Percentiles rank a stretch among this genome's conserved stretches.
Conservation (phyloP, 2,888 invertebrate genomes). For the Apamea anceps region DNA sequence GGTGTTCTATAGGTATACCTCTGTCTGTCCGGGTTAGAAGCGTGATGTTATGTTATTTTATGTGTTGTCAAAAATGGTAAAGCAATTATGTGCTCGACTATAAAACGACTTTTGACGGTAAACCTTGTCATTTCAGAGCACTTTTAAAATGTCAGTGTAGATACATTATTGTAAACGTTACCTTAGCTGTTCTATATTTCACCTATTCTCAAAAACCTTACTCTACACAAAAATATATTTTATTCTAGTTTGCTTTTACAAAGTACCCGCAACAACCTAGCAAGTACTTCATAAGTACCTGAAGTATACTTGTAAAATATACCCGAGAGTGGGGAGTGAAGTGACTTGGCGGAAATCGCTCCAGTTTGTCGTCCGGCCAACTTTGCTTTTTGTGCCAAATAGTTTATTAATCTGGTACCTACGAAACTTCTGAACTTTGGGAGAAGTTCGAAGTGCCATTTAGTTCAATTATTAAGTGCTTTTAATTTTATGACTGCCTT, state of each 20-base stretch:
- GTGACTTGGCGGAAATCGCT: slow-evolving; percentile 43
- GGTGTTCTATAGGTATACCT: not conserved
- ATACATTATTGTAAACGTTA: not conserved
- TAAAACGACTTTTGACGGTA: not conserved
- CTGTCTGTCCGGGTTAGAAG: not conserved
- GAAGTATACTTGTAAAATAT: slow-evolving; percentile 54
- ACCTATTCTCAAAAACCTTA: not conserved
- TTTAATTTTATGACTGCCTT: slow-evolving; percentile 53
- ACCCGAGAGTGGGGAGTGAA: slow-evolving; percentile 26
- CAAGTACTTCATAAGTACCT: slow-evolving; percentile 38
- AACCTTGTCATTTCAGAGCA: too few species aligned
- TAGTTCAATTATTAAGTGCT: slow-evolving; percentile 60
- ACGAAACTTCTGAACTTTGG: slow-evolving; percentile 35
- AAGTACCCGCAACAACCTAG: slow-evolving; percentile 48
- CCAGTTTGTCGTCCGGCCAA: slow-evolving; percentile 14
- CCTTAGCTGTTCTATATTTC: not conserved
- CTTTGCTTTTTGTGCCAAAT: slow-evolving; percentile 60
- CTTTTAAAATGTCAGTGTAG: not conserved
- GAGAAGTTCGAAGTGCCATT: slow-evolving; percentile 38
- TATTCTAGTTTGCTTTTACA: slow-evolving; percentile 33
- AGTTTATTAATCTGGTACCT: slow-evolving; percentile 53
- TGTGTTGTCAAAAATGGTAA: not conserved
- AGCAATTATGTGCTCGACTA: not conserved
- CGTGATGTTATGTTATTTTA: too few species aligned
- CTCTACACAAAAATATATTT: slow-evolving; percentile 12